Evolutionary conservation across 2,113 vertebrate species (phyloP), one percentile per base, ranked within the genome.

Genomic region (Oceanodroma tethys): DNA sequence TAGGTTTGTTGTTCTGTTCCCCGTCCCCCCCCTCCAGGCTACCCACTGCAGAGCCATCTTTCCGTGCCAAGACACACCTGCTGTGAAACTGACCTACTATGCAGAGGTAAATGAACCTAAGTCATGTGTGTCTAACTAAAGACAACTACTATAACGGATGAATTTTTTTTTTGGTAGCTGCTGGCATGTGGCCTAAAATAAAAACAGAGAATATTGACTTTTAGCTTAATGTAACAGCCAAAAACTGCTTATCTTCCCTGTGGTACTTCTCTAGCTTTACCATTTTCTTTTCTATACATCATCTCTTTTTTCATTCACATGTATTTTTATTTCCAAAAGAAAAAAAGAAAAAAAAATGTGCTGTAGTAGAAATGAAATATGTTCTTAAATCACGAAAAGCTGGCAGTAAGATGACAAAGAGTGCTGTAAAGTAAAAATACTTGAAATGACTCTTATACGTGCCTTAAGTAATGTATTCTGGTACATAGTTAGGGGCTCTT

Each of bases 1-100:
- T 36, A 60, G 4, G 21, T 81, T 55, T 45, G 21, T 79, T 52
- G 60, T 38, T 16, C 66, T 58, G 52, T 66, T 53, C 65, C 45
- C 19, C 9, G 19, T 10, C 5, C 45, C 45, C 17, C 13, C 19
- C 12, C 11, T 81, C 79, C 66, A 99, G 99, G 99, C 99, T 85
- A 98, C 97, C 91, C 99, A 99, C 97, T 99, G 99, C 98, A 98
- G 99, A 98, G 99, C 99, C 40, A 98, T 99, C 98, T 63, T 99
- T 66, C 99, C 99, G 20, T 99, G 99, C 91, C 99, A 99, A 97
- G 99, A 99, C 94, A 99, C 98, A 8, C 99, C 99, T 23, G 99
- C 99, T 45, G 98, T 99, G 97, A 99, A 99, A 87, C 97, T 99
- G 96, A 99, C 99, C 32, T 99, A 99, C 97, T 99, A 98, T 62